Evolutionary conservation across 2,888 invertebrate species (phyloP), one percentile per base, ranked within the genome.

Genomic region (Neuroscelio doddi): DNA sequence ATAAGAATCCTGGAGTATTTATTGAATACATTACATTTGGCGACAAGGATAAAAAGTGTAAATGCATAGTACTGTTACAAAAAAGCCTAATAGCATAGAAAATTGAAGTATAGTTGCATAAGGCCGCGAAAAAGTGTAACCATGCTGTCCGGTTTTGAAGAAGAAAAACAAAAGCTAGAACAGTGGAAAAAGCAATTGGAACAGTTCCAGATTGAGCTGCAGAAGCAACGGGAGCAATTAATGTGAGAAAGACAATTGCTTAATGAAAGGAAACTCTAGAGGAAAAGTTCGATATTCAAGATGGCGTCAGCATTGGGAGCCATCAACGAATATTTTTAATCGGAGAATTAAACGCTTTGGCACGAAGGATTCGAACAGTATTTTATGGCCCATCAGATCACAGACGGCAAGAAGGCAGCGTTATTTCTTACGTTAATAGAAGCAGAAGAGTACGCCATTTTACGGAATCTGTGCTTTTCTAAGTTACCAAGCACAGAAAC

Each of bases 401-500:
- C 21, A 34, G 44, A 42, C 1, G 21, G n/a, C 1, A 59, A 59
- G 14, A 42, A 49, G n/a, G 51, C 46, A 17, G 42, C 59, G 7
- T 16, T 65, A 12, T 46, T 68, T 3, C 9, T 70, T 3, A 70
- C 63, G 1, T 24, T 64, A 4, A 10, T 59, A 5, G 59, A 59
- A 4, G 9, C 16, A 1, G 52, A 67, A 9, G 58, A 47, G 3
- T 69, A 64, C 30, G 12, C 41, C 4, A 29, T 65, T 3, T 10
- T 70, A 29, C 38, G 62, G 7, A 67, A 67, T 36, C 49, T 71
- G 30, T 63, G 68, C 27, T 30, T 58, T 7, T 68, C 66, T 8
- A 38, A 5, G 1, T 3, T 52, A 17, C 69, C 64, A 15, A 38
- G 45, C 8, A 16, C 15, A 1, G 64, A 64, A 44, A 59, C 62